A percentile compares a stretch with the other conserved stretches of the same genome.
These are phyloP conservation scores for Picus viridis DNA, from an alignment of 2,797 vertebrate species.

Conservation along the genomic window DNA sequence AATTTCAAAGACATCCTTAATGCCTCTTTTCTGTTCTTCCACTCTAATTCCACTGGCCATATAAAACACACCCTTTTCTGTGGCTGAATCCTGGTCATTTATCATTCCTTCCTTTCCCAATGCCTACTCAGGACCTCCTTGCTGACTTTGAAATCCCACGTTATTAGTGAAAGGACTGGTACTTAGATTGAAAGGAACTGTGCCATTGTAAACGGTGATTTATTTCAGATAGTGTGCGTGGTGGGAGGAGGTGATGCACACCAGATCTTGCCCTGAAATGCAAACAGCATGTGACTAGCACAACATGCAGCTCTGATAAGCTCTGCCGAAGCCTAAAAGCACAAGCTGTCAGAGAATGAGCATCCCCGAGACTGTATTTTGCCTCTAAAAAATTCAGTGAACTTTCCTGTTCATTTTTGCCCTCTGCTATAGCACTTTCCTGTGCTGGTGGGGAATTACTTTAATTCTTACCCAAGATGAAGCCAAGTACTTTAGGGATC, in stretches of 20 bases:
- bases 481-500: background rate
- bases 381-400: background rate
- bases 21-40: background rate
- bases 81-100: background rate
- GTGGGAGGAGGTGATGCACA: rapidly evolving
- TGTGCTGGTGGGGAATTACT: background rate
- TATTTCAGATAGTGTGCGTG: background rate
- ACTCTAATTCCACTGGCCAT: background rate
- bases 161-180: background rate
- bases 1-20: background rate
- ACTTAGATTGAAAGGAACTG: background rate
- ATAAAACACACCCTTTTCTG: background rate
- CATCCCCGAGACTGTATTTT: background rate
- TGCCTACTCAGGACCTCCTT: background rate
- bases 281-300: background rate
- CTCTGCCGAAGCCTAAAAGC: background rate
- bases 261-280: background rate
- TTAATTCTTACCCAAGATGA: background rate
- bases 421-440: background rate
- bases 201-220: background rate
- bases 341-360: background rate
- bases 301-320: background rate
- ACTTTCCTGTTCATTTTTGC: background rate
- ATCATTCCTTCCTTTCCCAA: background rate
- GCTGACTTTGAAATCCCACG: background rate